Base-by-base conservation (phyloP, 2,797 vertebrate genomes). In the Sorex maritimensis region DNA sequence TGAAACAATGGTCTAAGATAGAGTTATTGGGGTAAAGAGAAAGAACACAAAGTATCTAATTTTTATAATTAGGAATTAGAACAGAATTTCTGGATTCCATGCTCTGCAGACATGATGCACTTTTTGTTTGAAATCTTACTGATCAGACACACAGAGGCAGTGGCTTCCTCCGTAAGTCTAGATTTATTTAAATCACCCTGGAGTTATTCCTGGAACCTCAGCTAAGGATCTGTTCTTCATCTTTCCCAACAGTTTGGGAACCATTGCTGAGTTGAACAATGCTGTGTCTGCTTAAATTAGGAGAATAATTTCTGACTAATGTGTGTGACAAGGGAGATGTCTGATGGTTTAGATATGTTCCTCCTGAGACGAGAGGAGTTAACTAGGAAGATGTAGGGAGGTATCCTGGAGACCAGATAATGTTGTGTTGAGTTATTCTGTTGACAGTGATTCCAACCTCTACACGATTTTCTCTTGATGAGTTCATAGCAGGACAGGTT, bases 151-250 rank as follows among this genome's bases (percentile, higher is more conserved):
- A 26, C 23, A 38, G 34, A 46, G 5, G 4, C 21, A 69, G 34
- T 44, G 83, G 61, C 15, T 83, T 2, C 55, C 72, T 69, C 46
- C 23, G 2, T 28, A 5, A 34, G 6, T 61, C 44, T 72, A 24
- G 8, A 6, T 55, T 19, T 6, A 13, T n/a, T n/a, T 23, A 1
- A 38, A 1, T 41, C 8, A 17, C 26, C 72, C 23, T 71, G n/a
- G n/a, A 38, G 4, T 86, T 71, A 30, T 81, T 89, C 24, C n/a
- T 74, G 9, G 30, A 88, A 58, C 3, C 0, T 30, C 4, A 65
- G 24, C 17, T 46, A 73, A 46, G 49, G 78, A 41, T 77, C 38
- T 88, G n/a, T 61, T 77, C 58, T 84, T 91, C n/a, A 46, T 38
- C 6, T 28, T 1, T 77, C 10, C 7, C 2, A 14, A 34, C 6